phyloP scores from a whole-genome alignment of 2,888 invertebrate genomes.

The Synanthedon vespiformis region DNA sequence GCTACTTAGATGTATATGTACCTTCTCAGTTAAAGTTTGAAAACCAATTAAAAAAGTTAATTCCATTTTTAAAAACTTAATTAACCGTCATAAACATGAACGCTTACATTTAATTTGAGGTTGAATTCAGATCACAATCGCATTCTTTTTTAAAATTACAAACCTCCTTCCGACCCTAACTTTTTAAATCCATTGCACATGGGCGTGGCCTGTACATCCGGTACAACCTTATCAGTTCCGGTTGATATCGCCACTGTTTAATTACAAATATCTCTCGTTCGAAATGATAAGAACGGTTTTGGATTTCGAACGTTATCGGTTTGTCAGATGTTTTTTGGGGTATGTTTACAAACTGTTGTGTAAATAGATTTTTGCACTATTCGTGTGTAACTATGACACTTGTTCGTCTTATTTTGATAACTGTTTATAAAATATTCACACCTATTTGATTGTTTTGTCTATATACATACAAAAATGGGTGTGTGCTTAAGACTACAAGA shows the following conservation, averaged over 20 bases:
- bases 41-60: conserved; percentile 1
- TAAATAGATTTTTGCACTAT: no score
- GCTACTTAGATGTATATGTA: no score
- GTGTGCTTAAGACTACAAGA: no score
- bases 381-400: no score
- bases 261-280: conserved; percentile 20
- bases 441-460: no score
- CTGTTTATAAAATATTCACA: no score
- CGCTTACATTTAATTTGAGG: conserved; percentile 7
- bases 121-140: conserved; percentile 5
- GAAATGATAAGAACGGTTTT: conserved; percentile 11
- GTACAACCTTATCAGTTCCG: conserved; percentile 26
- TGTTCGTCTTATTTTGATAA: no score
- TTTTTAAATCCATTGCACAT: conserved; percentile 3
- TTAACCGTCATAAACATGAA: conserved; percentile 10
- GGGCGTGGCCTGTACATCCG: conserved; percentile 25
- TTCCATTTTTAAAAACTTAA: conserved; percentile 4
- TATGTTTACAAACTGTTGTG: no score
- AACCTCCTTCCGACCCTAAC: background rate
- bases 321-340: background rate
- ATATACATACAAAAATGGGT: no score
- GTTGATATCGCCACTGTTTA: conserved; percentile 27
- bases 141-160: background rate
- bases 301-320: background rate
- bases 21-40: background rate